Conservation (phyloP, 23 tunicate species). For the Clavelina lepadiformis region DNA sequence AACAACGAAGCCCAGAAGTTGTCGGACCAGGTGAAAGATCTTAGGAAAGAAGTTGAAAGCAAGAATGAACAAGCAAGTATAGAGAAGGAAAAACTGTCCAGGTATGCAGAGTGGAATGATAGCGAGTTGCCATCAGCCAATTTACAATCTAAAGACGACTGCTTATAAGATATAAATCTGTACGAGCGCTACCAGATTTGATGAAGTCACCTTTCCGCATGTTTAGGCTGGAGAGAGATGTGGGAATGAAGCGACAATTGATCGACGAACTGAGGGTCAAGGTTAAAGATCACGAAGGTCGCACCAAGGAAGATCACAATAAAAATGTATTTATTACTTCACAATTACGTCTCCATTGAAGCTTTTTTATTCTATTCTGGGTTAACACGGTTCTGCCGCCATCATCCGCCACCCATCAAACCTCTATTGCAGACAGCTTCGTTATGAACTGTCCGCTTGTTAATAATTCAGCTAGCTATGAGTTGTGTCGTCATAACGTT, state of each 20-base stretch:
- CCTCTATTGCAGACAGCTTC: too few species aligned
- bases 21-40: conserved; percentile 53
- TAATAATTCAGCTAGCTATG: not conserved
- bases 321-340: conserved; percentile 25
- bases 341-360: too few species aligned
- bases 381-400: too few species aligned
- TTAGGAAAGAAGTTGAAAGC: conserved; percentile 54
- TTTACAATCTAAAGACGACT: not conserved
- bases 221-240: conserved; percentile 79
- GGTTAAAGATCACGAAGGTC: conserved; percentile 40
- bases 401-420: too few species aligned
- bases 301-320: conserved; percentile 31
- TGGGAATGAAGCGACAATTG: conserved; percentile 77
- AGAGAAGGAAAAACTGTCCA: conserved; percentile 64
- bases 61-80: conserved; percentile 43
- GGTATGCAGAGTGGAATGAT: conserved; percentile 34
- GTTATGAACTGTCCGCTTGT: not conserved
- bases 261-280: conserved; percentile 80
- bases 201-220: not conserved
- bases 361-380: too few species aligned
- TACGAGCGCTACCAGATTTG: too few species aligned
- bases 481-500: not conserved
- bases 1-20: conserved; percentile 37
- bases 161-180: not conserved
- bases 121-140: conserved; percentile 11